Percentiles rank a stretch among this genome's conserved stretches.
phyloP scores from a whole-genome alignment of 1,140 invertebrate genomes.

The Cylas formicarius region DNA sequence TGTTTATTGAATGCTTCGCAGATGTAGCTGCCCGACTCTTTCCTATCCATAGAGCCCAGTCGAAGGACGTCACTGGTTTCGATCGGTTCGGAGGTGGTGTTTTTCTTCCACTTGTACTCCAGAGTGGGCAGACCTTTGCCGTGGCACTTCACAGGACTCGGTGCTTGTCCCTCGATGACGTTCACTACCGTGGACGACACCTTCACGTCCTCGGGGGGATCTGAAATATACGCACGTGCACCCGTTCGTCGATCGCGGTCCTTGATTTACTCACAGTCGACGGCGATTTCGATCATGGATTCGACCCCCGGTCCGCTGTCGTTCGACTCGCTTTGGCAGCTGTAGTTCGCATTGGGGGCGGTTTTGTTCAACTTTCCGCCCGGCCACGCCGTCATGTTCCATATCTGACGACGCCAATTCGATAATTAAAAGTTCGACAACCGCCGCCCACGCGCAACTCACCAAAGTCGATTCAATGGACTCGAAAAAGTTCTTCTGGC shows the following conservation, averaged over 20 bases:
- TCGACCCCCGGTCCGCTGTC: conserved; percentile 66
- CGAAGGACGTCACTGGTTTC: conserved; percentile 49
- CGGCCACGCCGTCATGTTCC: conserved; percentile 77
- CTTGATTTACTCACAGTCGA: conserved; percentile 87
- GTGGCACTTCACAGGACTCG: conserved; percentile 66
- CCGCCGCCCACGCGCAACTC: conserved; percentile 31
- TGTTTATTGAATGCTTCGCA: conserved; percentile 73
- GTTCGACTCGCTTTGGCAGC: conserved; percentile 69
- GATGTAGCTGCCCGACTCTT: conserved; percentile 61
- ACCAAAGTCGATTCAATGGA: conserved; percentile 76
- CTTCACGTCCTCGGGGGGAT: conserved; percentile 77
- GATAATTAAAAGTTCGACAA: conserved; percentile 5
- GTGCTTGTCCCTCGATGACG: conserved; percentile 69
- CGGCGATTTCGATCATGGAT: conserved; percentile 72
- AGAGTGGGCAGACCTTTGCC: conserved; percentile 68
- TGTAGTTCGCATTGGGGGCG: conserved; percentile 74
- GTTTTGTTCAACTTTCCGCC: conserved; percentile 65
- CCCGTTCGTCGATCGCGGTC: too few species aligned
- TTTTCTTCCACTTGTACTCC: conserved; percentile 59
- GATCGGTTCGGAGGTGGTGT: conserved; percentile 43
- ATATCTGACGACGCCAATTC: conserved; percentile 42
- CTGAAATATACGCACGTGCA: conserved; percentile 52
- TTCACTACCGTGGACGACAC: conserved; percentile 63
- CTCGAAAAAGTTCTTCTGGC: conserved; percentile 75
- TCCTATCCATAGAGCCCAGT: conserved; percentile 51